phyloP scores from a whole-genome alignment of 2,888 invertebrate species.

The Oscheius sp. region DNA sequence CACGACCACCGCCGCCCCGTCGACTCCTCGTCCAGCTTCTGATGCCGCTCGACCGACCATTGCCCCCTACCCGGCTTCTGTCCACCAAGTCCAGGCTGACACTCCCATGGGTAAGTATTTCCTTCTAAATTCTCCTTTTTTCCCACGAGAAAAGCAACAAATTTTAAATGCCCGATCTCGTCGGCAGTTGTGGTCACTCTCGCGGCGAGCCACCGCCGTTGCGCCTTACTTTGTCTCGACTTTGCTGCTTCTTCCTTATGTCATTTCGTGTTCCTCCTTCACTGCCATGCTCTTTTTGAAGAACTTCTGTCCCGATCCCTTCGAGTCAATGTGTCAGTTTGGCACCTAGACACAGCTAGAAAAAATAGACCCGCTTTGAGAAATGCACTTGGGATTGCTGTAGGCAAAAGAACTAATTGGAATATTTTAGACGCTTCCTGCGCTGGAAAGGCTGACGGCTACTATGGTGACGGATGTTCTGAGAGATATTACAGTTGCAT shows the following conservation, averaged over 20 bases:
- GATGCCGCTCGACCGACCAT: background rate
- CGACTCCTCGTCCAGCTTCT: background rate
- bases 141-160: background rate
- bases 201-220: slow-evolving; percentile 16
- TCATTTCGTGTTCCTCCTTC: slow-evolving; percentile 30
- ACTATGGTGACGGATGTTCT: slow-evolving; percentile 57
- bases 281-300: slow-evolving; percentile 34
- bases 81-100: background rate
- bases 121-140: background rate
- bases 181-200: background rate
- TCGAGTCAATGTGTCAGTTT: slow-evolving; percentile 24
- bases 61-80: background rate
- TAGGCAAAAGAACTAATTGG: background rate
- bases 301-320: slow-evolving; percentile 25
- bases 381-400: background rate
- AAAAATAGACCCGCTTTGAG: background rate
- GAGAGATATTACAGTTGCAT: slow-evolving; percentile 54
- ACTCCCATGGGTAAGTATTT: slow-evolving; percentile 1
- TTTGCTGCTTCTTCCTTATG: slow-evolving; percentile 32
- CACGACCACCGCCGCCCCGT: background rate
- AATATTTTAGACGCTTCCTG: slow-evolving; percentile 44
- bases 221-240: slow-evolving; percentile 38
- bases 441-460: slow-evolving; percentile 57
- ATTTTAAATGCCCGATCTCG: slow-evolving; percentile 4
- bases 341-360: slow-evolving; percentile 5